Evolutionary conservation across 2,888 invertebrate genomes (phyloP).

Genomic region (Lycaena phlaeas): DNA sequence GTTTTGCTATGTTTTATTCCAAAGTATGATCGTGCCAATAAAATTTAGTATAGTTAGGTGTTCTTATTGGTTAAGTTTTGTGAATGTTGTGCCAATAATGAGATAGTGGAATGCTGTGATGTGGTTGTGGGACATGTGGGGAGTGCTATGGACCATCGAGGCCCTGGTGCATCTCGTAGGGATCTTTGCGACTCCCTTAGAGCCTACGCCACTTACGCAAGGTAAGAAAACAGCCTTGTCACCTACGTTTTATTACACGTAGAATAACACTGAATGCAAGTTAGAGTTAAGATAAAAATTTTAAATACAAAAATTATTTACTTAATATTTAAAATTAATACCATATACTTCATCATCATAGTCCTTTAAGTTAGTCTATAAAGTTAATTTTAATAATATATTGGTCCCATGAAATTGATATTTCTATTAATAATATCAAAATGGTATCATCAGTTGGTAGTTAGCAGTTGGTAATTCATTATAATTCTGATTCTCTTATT

Average conservation of each 20-base stretch:
- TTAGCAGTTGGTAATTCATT: too few species aligned
- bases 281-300: too few species aligned
- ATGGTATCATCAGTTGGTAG: too few species aligned
- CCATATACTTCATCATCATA: too few species aligned
- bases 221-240: constrained; percentile 59
- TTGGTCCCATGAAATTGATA: too few species aligned
- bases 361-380: too few species aligned
- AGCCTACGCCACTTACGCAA: constrained; percentile 52
- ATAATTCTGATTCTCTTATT: too few species aligned
- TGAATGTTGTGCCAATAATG: constrained; percentile 72
- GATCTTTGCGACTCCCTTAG: constrained; percentile 55
- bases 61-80: constrained; percentile 66
- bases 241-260: constrained; percentile 35
- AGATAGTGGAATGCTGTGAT: constrained; percentile 72
- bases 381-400: too few species aligned
- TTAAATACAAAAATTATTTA: too few species aligned
- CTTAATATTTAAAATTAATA: too few species aligned
- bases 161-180: constrained; percentile 49
- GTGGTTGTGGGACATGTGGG: constrained; percentile 71
- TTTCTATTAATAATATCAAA: too few species aligned
- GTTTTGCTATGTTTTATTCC: constrained; percentile 51
- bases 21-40: constrained; percentile 70
- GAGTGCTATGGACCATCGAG: constrained; percentile 60
- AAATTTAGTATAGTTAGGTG: constrained; percentile 66
- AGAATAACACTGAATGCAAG: too few species aligned